These are phyloP conservation scores for Pholis gunnellus DNA, from an alignment of 2,113 vertebrate genomes.

Conservation along the genomic window DNA sequence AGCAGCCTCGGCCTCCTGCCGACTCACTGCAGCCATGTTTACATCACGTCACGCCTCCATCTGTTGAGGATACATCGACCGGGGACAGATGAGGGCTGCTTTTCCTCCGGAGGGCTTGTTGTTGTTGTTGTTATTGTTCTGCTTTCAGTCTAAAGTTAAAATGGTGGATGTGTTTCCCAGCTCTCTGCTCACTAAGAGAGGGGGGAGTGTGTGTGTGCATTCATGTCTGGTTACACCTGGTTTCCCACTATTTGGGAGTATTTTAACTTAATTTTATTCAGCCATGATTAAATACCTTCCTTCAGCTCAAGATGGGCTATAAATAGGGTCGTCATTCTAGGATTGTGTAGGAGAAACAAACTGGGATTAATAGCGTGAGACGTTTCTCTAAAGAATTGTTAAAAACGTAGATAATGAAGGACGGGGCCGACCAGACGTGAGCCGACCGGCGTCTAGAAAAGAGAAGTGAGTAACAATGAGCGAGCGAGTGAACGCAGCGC, in stretches of 20 bases:
- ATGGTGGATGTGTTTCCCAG: constrained; percentile 32
- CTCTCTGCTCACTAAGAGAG: constrained; percentile 17
- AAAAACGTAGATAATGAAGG: neutral
- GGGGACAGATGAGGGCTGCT: constrained; percentile 41
- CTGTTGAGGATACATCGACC: constrained; percentile 40
- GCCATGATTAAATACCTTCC: neutral
- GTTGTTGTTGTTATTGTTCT: constrained; percentile 47
- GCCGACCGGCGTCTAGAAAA: constrained; percentile 4
- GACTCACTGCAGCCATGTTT: constrained; percentile 20
- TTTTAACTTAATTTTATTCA: constrained; percentile 7
- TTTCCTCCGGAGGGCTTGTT: constrained; percentile 30
- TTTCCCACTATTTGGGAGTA: no score
- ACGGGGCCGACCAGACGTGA: no score
- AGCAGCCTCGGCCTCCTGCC: no score
- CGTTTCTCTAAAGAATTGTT: neutral
- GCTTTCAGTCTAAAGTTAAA: constrained; percentile 53
- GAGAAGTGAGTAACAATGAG: neutral
- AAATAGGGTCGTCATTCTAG: neutral
- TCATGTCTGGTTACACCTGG: constrained; percentile 23
- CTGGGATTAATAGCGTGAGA: neutral
- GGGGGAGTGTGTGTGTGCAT: neutral
- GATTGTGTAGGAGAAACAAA: neutral
- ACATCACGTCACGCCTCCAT: constrained; percentile 30
- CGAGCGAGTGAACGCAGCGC: constrained; percentile 7
- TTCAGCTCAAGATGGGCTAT: neutral